Percentiles rank a stretch among this genome's conserved stretches.
Evolutionary conservation across 1,140 invertebrate species (phyloP).

Genomic region (Eciton burchellii): DNA sequence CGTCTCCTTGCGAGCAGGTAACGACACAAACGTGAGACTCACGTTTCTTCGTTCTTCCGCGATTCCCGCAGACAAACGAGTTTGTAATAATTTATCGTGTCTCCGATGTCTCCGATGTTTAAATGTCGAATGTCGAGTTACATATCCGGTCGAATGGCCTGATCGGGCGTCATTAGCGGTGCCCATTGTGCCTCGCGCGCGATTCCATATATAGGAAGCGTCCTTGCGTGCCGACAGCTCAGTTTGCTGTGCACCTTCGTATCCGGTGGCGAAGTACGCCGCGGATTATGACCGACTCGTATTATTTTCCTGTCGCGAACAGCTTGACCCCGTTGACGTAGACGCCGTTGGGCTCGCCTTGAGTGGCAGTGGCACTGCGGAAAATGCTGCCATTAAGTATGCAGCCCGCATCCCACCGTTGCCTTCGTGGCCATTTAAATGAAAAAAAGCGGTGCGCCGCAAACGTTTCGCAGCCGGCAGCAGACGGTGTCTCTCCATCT

Average conservation of each 20-base stretch:
- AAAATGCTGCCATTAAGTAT: slow-evolving; percentile 80
- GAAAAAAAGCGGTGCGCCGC: slow-evolving; percentile 72
- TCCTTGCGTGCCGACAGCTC: slow-evolving; percentile 49
- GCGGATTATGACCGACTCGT: slow-evolving; percentile 65
- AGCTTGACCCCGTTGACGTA: slow-evolving; percentile 71
- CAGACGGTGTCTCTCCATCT: slow-evolving; percentile 1
- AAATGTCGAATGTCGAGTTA: too few relatives aligned
- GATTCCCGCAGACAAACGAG: too few relatives aligned
- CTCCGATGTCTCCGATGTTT: too few relatives aligned
- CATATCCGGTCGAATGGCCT: neutral
- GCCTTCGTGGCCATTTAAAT: slow-evolving; percentile 78
- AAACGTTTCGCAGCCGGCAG: slow-evolving; percentile 39
- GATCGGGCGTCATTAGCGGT: slow-evolving; percentile 6
- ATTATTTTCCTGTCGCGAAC: slow-evolving; percentile 72
- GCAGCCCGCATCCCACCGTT: slow-evolving; percentile 69
- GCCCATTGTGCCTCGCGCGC: neutral
- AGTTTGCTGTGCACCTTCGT: slow-evolving; percentile 54
- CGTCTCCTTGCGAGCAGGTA: too few relatives aligned
- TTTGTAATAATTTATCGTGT: too few relatives aligned
- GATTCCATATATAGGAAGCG: slow-evolving; percentile 36
- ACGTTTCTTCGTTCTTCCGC: too few relatives aligned
- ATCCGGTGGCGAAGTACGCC: slow-evolving; percentile 55
- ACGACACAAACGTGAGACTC: too few relatives aligned
- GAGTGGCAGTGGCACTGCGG: slow-evolving; percentile 78
- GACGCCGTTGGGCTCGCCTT: slow-evolving; percentile 75